Conservation (phyloP, 2,888 invertebrate genomes). For the Hirtodrosophila confusa region DNA sequence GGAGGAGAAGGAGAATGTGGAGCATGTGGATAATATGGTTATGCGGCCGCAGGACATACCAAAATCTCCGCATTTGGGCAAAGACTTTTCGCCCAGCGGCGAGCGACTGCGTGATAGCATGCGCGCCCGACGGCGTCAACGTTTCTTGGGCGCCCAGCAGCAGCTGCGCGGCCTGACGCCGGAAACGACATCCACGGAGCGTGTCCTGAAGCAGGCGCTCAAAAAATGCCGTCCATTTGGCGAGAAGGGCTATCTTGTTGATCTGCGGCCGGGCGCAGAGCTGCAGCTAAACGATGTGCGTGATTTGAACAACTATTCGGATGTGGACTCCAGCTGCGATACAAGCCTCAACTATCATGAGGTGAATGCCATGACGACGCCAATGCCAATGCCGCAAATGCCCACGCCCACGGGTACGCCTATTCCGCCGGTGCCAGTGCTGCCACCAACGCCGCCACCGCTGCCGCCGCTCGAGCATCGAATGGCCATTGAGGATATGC, state of each 20-base stretch:
- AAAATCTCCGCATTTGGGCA: constrained; percentile 84
- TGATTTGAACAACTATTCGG: constrained; percentile 83
- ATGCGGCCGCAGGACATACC: constrained; percentile 81
- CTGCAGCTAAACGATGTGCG: constrained; percentile 82
- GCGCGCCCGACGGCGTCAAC: constrained; percentile 82
- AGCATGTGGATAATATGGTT: constrained; percentile 67
- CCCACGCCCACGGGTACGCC: constrained; percentile 7
- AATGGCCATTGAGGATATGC: constrained; percentile 82
- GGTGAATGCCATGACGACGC: constrained; percentile 61
- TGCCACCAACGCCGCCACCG: constrained; percentile 9
- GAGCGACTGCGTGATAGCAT: constrained; percentile 84
- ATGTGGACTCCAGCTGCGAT: constrained; percentile 84
- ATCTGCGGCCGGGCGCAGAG: constrained; percentile 81
- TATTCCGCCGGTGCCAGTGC: not conserved
- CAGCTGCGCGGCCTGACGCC: constrained; percentile 53
- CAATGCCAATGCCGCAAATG: constrained; percentile 2
- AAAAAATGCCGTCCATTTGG: constrained; percentile 82
- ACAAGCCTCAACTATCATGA: constrained; percentile 84
- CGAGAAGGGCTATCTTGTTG: constrained; percentile 83
- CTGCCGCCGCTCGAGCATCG: constrained; percentile 30
- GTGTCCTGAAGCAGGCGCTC: constrained; percentile 78
- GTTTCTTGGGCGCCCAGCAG: constrained; percentile 74
- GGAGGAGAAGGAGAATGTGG: constrained; percentile 46
- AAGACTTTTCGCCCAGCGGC: constrained; percentile 84
- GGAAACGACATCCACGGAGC: constrained; percentile 74